Evolutionary conservation across 2,797 vertebrate species (phyloP).

Genomic region (Poecilia wingei): DNA sequence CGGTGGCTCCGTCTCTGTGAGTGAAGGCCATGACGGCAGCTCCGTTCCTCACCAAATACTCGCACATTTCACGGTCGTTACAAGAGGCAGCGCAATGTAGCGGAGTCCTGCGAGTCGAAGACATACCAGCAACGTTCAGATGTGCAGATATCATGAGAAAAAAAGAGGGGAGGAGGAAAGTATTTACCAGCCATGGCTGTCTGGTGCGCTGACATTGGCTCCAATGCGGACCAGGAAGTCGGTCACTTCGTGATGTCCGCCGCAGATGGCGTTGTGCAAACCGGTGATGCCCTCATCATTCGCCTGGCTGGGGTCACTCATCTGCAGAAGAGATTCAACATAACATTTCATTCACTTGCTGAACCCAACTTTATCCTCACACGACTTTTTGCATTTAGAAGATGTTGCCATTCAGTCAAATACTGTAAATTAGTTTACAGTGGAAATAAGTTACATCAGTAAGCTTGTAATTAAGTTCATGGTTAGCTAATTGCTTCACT

Average conservation of each 20-base stretch:
- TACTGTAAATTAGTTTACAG: too few species aligned
- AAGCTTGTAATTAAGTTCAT: too few species aligned
- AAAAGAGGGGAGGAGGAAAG: background rate
- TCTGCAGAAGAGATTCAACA: constrained; percentile 66
- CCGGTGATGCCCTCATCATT: constrained; percentile 95
- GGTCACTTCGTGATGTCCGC: constrained; percentile 87
- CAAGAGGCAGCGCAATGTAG: constrained; percentile 92
- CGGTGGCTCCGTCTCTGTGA: constrained; percentile 85
- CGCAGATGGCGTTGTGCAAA: constrained; percentile 93
- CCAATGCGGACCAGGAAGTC: constrained; percentile 88
- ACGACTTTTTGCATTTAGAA: background rate
- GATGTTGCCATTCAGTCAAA: background rate
- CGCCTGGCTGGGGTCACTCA: constrained; percentile 89
- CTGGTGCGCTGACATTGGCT: constrained; percentile 89
- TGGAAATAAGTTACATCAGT: too few species aligned
- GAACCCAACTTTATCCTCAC: background rate
- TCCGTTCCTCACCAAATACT: constrained; percentile 88
- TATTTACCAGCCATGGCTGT: constrained; percentile 91
- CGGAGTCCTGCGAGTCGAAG: constrained; percentile 82
- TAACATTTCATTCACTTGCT: background rate
- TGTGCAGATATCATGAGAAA: background rate
- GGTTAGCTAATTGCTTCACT: too few species aligned
- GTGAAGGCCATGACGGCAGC: constrained; percentile 90
- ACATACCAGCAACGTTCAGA: background rate
- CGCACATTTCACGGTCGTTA: constrained; percentile 88